phyloP scores from a whole-genome alignment of 2,113 vertebrate species.

The Corythornis cristatus region DNA sequence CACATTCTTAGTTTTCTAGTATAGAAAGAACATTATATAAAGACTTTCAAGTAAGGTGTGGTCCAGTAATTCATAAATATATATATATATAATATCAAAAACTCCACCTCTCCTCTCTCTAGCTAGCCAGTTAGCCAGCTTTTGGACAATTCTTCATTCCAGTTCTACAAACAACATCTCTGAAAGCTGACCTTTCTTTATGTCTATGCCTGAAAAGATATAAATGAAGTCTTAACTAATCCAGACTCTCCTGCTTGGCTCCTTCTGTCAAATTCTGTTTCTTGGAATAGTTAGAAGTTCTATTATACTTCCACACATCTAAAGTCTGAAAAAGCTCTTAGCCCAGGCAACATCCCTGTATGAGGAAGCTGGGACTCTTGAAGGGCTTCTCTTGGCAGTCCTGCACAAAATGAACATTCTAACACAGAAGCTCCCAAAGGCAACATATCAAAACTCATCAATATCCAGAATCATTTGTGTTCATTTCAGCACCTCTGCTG shows the following conservation, averaged over 20 bases:
- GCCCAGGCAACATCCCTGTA: slow-evolving; percentile 60
- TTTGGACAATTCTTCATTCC: neutral
- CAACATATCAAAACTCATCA: slow-evolving; percentile 32
- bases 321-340: slow-evolving; percentile 44
- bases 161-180: neutral
- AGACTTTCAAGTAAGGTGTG: neutral
- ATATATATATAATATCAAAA: no score
- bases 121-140: neutral
- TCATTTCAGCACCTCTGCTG: neutral
- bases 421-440: slow-evolving; percentile 52
- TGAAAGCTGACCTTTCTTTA: slow-evolving; percentile 17
- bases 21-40: neutral
- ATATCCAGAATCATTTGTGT: neutral
- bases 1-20: neutral
- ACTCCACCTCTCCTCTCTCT: neutral
- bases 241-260: slow-evolving; percentile 5
- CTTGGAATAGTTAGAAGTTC: slow-evolving; percentile 44
- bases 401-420: slow-evolving; percentile 18
- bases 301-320: slow-evolving; percentile 42
- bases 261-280: slow-evolving; percentile 48
- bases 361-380: slow-evolving; percentile 43
- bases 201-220: slow-evolving; percentile 14
- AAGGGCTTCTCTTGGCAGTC: slow-evolving; percentile 56
- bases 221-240: slow-evolving; percentile 21
- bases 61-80: neutral